phyloP scores from a whole-genome alignment of 2,888 invertebrate genomes.

The Parochlus steinenii region DNA sequence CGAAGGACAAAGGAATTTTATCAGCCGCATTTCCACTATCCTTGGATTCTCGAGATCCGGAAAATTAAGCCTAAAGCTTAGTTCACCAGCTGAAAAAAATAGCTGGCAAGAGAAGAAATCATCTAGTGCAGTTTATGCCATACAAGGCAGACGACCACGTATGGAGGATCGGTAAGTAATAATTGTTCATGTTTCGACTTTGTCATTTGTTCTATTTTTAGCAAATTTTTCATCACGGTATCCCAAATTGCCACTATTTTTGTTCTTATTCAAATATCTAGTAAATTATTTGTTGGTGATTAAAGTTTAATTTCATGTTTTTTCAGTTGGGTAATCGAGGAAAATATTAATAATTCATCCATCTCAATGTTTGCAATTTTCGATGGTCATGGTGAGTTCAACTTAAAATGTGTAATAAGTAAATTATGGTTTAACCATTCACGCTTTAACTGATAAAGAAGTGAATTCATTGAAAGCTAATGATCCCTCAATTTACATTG shows the following conservation, averaged over 20 bases:
- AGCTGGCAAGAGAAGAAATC: conserved; percentile 64
- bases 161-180: conserved; percentile 76
- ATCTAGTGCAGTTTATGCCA: conserved; percentile 71
- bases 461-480: too few species aligned
- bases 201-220: not conserved
- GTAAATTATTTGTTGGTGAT: too few species aligned
- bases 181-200: too few species aligned
- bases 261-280: not conserved
- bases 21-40: conserved; percentile 25
- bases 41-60: conserved; percentile 20
- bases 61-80: too few species aligned
- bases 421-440: too few species aligned
- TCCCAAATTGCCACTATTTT: not conserved
- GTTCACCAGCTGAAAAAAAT: conserved; percentile 31
- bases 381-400: conserved; percentile 90
- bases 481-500: not conserved
- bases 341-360: conserved; percentile 61
- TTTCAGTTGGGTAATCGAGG: conserved; percentile 58
- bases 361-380: conserved; percentile 83
- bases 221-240: too few species aligned
- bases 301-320: not conserved
- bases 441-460: too few species aligned
- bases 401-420: too few species aligned
- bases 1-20: conserved; percentile 47
- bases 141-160: conserved; percentile 73